Conservation (phyloP, 2,113 vertebrate genomes). For the Cromileptes altivelis region DNA sequence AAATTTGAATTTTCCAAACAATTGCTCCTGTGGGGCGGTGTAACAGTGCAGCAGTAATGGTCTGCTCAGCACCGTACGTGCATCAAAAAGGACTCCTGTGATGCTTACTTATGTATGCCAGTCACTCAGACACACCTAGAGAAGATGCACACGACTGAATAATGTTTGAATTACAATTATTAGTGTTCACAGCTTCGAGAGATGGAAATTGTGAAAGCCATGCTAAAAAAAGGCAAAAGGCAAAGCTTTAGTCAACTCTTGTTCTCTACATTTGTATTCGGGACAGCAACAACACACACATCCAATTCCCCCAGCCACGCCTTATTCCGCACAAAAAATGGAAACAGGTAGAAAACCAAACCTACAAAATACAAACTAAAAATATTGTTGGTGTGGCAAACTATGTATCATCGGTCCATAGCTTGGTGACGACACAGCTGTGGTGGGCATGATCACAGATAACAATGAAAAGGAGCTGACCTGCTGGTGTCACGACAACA, state of each 20-base stretch:
- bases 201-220: background rate
- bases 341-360: background rate
- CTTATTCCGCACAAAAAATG: background rate
- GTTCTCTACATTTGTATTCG: background rate
- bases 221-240: background rate
- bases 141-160: background rate
- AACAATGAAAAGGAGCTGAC: too few species aligned
- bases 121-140: background rate
- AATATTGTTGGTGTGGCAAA: too few species aligned
- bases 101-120: slow-evolving; percentile 3
- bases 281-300: background rate
- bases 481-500: too few species aligned
- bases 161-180: background rate
- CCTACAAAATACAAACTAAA: too few species aligned
- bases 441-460: too few species aligned
- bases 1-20: slow-evolving; percentile 48
- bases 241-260: background rate
- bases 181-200: background rate
- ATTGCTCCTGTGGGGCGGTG: slow-evolving; percentile 21
- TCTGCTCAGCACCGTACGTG: slow-evolving; percentile 19
- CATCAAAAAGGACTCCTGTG: slow-evolving; percentile 14
- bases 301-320: background rate
- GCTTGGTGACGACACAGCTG: too few species aligned
- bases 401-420: too few species aligned
- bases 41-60: slow-evolving; percentile 46